Conservation (phyloP, 2,113 vertebrate genomes). For the Hirundichthys speculiger region DNA sequence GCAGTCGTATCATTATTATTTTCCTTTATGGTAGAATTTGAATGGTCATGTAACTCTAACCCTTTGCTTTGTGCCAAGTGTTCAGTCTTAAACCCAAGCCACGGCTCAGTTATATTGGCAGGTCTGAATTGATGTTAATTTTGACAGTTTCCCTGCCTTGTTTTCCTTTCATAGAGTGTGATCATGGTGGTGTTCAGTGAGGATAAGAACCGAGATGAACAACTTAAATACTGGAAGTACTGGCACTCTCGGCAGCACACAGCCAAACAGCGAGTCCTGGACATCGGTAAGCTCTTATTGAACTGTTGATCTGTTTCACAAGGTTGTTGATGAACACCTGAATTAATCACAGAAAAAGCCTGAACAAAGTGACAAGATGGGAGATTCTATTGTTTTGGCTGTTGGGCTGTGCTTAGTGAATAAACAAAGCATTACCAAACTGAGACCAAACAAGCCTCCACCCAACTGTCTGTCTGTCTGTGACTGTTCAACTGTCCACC, state of each 20-base stretch:
- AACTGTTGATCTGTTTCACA: not conserved
- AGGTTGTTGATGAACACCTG: not conserved
- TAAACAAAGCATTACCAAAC: slow-evolving; percentile 48
- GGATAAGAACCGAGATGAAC: slow-evolving; percentile 96
- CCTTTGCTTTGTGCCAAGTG: too few species aligned
- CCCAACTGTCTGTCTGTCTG: slow-evolving; percentile 44
- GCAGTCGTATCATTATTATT: too few species aligned
- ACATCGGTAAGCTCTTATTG: slow-evolving; percentile 87
- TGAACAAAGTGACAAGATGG: not conserved
- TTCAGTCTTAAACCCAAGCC: too few species aligned
- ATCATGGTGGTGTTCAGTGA: slow-evolving; percentile 99
- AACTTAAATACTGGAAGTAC: slow-evolving; percentile 98
- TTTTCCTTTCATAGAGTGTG: slow-evolving; percentile 84
- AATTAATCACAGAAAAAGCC: not conserved
- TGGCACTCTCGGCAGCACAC: slow-evolving; percentile 98
- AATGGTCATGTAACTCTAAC: too few species aligned
- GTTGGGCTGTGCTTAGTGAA: slow-evolving; percentile 48
- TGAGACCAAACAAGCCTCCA: slow-evolving; percentile 63
- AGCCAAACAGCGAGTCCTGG: slow-evolving; percentile 95
- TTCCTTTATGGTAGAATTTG: too few species aligned
- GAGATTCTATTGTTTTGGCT: slow-evolving; percentile 22
- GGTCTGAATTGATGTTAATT: not conserved
- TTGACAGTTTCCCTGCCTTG: not conserved
- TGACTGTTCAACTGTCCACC: slow-evolving; percentile 45
- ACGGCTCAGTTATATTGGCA: too few species aligned